Evolutionary conservation across 2,113 vertebrate genomes (phyloP).

Genomic region (Aldabrachelys gigantea): DNA sequence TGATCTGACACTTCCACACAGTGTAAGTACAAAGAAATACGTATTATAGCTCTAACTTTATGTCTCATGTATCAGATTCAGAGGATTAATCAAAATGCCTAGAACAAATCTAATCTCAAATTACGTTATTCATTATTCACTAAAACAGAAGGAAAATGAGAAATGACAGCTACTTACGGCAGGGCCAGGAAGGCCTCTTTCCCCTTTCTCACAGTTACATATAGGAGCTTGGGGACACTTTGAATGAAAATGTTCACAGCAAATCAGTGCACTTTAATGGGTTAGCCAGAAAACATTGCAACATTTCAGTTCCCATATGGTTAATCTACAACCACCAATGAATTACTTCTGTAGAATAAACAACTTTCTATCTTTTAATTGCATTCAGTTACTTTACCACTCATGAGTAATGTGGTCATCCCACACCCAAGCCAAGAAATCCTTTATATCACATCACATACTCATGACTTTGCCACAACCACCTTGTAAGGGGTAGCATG

Average conservation of each 20-base stretch:
- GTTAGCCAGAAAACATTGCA: background rate
- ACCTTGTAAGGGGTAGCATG: background rate
- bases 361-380: background rate
- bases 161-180: conserved; percentile 82
- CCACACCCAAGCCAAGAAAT: background rate
- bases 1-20: background rate
- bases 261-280: conserved; percentile 35
- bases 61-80: background rate
- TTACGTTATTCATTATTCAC: background rate
- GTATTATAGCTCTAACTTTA: background rate
- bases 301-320: background rate
- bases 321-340: background rate
- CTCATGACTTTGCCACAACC: background rate
- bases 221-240: conserved; percentile 85
- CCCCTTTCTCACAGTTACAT: conserved; percentile 91
- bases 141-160: background rate
- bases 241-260: conserved; percentile 38
- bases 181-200: conserved; percentile 84
- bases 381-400: background rate
- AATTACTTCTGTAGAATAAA: background rate
- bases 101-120: background rate
- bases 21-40: background rate
- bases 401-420: background rate
- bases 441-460: accelerated
- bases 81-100: background rate